Conservation (phyloP, 2,797 vertebrate genomes). For the Gila robusta region DNA sequence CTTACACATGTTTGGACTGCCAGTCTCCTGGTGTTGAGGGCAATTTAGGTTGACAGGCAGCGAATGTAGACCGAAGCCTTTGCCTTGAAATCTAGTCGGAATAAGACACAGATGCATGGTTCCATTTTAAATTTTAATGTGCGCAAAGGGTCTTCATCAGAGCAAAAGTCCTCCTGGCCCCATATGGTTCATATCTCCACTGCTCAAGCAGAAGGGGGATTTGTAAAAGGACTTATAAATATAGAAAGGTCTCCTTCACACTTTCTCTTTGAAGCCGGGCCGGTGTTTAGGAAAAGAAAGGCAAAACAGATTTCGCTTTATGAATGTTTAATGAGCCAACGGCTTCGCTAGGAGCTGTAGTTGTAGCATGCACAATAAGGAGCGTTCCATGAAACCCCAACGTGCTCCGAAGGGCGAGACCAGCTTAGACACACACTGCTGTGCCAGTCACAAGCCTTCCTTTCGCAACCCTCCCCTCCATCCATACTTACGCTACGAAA, state of each 20-base stretch:
- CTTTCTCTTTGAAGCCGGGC: constrained; percentile 62
- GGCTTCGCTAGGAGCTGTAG: constrained; percentile 53
- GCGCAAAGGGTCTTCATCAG: constrained; percentile 44
- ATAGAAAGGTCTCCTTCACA: constrained; percentile 61
- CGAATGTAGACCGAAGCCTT: constrained; percentile 18
- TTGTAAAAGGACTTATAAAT: constrained; percentile 63
- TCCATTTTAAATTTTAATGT: constrained; percentile 49
- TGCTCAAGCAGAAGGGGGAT: constrained; percentile 56
- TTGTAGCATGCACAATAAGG: constrained; percentile 63
- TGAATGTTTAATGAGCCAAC: constrained; percentile 65
- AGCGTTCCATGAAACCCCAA: constrained; percentile 42
- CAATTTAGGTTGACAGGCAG: constrained; percentile 29
- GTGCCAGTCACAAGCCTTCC: neutral
- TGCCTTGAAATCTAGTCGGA: constrained; percentile 20
- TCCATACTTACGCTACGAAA: neutral
- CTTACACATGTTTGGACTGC: constrained; percentile 29
- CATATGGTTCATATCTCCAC: constrained; percentile 56
- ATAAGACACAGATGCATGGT: constrained; percentile 40
- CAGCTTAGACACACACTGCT: constrained; percentile 46
- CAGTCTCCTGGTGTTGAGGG: neutral
- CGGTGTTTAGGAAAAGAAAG: constrained; percentile 64
- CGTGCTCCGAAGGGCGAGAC: constrained; percentile 39
- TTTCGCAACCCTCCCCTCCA: neutral
- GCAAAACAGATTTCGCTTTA: constrained; percentile 67
- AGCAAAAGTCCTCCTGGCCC: constrained; percentile 42